Percentiles rank a stretch among this genome's conserved stretches.
Evolutionary conservation across 2,888 invertebrate species (phyloP).

Genomic region (Chymomyza caudatula): DNA sequence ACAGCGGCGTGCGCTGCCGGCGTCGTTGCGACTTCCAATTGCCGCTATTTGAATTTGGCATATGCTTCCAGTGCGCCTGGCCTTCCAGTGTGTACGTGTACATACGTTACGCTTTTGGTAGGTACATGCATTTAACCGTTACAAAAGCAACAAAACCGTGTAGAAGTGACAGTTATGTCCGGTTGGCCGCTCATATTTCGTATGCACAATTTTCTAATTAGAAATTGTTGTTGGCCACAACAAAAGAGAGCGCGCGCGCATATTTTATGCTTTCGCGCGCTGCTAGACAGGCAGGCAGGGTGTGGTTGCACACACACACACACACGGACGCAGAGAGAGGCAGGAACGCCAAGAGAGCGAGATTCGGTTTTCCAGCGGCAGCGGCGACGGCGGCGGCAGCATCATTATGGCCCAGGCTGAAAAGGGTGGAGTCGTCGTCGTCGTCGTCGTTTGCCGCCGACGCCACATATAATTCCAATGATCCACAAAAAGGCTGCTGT

Average conservation of each 20-base stretch:
- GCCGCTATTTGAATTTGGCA: constrained; percentile 65
- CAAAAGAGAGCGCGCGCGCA: constrained; percentile 53
- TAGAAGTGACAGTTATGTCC: constrained; percentile 61
- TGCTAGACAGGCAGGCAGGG: constrained; percentile 42
- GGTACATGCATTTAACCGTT: constrained; percentile 45
- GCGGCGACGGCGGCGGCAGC: constrained; percentile 24
- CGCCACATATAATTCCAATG: constrained; percentile 62
- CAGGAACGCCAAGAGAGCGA: constrained; percentile 33
- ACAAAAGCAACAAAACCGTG: constrained; percentile 26
- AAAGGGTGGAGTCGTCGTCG: constrained; percentile 61
- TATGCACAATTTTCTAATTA: constrained; percentile 60
- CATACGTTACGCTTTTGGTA: no score
- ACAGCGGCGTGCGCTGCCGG: constrained; percentile 4
- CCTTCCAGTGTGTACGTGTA: background rate
- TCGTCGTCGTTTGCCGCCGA: constrained; percentile 7
- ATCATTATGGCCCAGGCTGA: constrained; percentile 39
- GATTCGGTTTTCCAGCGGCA: constrained; percentile 50
- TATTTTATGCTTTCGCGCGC: constrained; percentile 62
- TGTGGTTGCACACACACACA: constrained; percentile 53
- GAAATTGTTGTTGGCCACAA: constrained; percentile 59
- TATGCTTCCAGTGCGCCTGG: constrained; percentile 46
- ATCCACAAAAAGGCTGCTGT: constrained; percentile 63
- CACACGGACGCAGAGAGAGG: constrained; percentile 18
- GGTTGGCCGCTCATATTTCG: constrained; percentile 23
- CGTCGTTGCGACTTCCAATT: constrained; percentile 49